A percentile compares a stretch with the other conserved stretches of the same genome.
These are phyloP conservation scores for Ischnus inquisitorius DNA, from an alignment of 2,888 invertebrate species.

Conservation along the genomic window DNA sequence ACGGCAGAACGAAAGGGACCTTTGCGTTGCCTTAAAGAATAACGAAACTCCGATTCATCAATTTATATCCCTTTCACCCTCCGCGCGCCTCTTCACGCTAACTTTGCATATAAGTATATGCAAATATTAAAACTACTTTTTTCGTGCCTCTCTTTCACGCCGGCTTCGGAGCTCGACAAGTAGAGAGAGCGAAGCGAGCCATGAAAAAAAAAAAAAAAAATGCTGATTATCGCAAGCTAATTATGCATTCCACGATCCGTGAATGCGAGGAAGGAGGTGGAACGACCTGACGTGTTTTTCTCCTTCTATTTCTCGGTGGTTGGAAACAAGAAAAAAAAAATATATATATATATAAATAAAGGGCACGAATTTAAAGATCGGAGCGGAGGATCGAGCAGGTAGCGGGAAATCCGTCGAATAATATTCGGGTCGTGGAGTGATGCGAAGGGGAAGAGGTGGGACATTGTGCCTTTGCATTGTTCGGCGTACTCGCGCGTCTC, in stretches of 20 bases:
- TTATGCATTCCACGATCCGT: conserved; percentile 72
- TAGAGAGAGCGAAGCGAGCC: conserved; percentile 33
- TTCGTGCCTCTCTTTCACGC: conserved; percentile 14
- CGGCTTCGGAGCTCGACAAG: conserved; percentile 33
- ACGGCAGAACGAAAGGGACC: not conserved
- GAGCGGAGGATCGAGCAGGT: conserved; percentile 72
- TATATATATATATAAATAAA: conserved; percentile 67
- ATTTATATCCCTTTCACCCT: conserved; percentile 39
- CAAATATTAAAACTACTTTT: conserved; percentile 58
- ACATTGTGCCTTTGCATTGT: conserved; percentile 72
- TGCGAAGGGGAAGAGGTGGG: conserved; percentile 71
- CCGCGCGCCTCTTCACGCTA: conserved; percentile 52
- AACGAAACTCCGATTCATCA: conserved; percentile 64
- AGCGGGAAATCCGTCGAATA: conserved; percentile 72
- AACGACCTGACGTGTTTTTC: conserved; percentile 17
- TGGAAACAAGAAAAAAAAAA: conserved; percentile 55
- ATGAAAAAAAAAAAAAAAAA: conserved; percentile 52
- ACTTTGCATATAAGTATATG: conserved; percentile 62
- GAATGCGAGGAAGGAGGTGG: conserved; percentile 51
- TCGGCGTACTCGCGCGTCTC: conserved; percentile 68
- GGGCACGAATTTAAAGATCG: conserved; percentile 73
- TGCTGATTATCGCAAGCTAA: conserved; percentile 65
- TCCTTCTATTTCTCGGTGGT: conserved; percentile 16
- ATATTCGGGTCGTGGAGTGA: conserved; percentile 71
- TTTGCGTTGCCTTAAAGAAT: conserved; percentile 9